Conservation (phyloP, 2,888 invertebrate genomes). For the Unio pictorum region DNA sequence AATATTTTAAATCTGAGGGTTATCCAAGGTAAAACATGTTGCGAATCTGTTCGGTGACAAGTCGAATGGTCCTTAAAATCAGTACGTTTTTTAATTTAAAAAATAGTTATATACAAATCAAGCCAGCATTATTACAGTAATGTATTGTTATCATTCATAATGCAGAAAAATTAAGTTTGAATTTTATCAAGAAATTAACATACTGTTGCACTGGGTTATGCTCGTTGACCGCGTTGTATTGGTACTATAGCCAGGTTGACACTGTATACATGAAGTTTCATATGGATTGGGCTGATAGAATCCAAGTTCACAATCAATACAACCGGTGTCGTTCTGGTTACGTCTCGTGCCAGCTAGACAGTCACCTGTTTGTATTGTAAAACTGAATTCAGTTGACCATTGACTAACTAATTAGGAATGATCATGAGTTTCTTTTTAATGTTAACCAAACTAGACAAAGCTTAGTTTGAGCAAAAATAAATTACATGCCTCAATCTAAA, state of each 20-base stretch:
- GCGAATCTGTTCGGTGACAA: background rate
- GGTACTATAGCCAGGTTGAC: conserved; percentile 12
- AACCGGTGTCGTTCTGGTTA: conserved; percentile 67
- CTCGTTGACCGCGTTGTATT: conserved; percentile 13
- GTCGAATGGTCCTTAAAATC: background rate
- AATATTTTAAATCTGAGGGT: too few relatives aligned
- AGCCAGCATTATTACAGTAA: too few relatives aligned
- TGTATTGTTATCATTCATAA: too few relatives aligned
- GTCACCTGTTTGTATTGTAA: conserved; percentile 20
- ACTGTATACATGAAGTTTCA: conserved; percentile 72
- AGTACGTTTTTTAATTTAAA: background rate
- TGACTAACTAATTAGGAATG: too few relatives aligned
- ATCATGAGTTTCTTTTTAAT: too few relatives aligned
- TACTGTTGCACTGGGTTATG: conserved; percentile 34
- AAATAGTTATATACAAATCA: too few relatives aligned
- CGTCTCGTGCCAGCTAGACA: conserved; percentile 41
- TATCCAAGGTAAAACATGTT: too few relatives aligned
- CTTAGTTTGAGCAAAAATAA: too few relatives aligned
- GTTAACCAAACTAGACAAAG: too few relatives aligned
- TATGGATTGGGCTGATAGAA: conserved; percentile 63
- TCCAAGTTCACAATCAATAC: conserved; percentile 80
- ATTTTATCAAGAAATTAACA: conserved; percentile 1
- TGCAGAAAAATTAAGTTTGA: background rate
- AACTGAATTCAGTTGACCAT: background rate
- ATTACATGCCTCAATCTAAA: too few relatives aligned